Conservation (phyloP, 2,113 vertebrate species). For the Gila orcuttii region DNA sequence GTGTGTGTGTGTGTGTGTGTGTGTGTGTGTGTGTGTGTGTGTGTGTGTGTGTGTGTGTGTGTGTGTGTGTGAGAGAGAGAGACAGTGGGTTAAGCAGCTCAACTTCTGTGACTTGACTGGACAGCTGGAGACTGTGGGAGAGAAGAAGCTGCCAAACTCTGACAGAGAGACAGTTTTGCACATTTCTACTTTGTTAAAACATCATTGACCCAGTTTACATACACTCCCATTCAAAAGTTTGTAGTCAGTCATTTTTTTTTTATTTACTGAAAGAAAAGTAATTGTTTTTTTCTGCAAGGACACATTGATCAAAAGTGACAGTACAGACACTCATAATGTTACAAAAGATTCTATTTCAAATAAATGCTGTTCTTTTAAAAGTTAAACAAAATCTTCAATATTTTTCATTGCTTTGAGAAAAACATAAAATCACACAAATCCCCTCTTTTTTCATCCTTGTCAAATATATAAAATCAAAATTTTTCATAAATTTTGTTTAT, state of each 20-base stretch:
- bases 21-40: conserved; percentile 2
- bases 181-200: neutral
- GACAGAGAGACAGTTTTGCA: conserved; percentile 72
- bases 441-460: neutral
- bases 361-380: no score
- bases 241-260: neutral
- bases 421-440: no score
- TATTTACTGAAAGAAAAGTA: neutral
- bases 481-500: neutral
- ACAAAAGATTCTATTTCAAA: neutral
- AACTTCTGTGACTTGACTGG: conserved; percentile 62
- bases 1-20: conserved; percentile 5
- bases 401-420: no score
- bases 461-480: neutral
- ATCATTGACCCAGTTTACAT: neutral
- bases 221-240: neutral
- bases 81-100: neutral
- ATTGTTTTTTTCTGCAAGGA: neutral
- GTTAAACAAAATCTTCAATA: no score
- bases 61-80: conserved; percentile 26
- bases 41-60: no score
- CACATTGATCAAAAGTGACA: neutral
- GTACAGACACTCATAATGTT: neutral
- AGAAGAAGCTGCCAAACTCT: conserved; percentile 84
- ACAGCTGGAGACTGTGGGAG: conserved; percentile 92